Percentiles rank a stretch among this genome's conserved stretches.
Conservation (phyloP, 2,888 invertebrate species). For the Embidobia sp. region DNA sequence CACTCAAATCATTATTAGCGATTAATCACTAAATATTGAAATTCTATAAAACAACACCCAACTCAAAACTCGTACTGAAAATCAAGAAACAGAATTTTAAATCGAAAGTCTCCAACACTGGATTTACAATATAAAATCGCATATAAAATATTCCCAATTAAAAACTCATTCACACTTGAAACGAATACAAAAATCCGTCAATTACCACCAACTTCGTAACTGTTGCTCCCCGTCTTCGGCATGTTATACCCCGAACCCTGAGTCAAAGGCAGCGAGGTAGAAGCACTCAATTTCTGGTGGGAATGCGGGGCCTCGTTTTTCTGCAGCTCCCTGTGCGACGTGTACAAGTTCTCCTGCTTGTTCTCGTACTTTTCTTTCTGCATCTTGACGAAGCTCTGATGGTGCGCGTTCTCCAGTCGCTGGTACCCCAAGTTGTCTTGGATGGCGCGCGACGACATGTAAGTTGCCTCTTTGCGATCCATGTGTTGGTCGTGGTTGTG, state of each 20-base stretch:
- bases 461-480: conserved; percentile 76
- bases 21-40: no score
- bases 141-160: no score
- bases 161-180: no score
- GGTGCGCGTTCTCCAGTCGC: conserved; percentile 80
- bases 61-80: no score
- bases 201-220: conserved; percentile 74
- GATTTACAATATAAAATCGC: no score
- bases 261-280: conserved; percentile 79
- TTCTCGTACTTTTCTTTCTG: conserved; percentile 79
- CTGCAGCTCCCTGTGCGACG: conserved; percentile 76
- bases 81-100: no score
- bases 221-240: conserved; percentile 73
- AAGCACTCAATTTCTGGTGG: conserved; percentile 79
- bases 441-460: conserved; percentile 75
- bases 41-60: no score
- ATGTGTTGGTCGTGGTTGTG: conserved; percentile 70
- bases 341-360: conserved; percentile 77
- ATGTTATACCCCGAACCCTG: conserved; percentile 76
- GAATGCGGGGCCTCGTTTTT: conserved; percentile 70
- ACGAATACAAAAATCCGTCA: no score
- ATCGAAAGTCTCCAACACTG: no score
- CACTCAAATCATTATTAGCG: no score
- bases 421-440: conserved; percentile 76
- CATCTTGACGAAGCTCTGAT: conserved; percentile 76